Evolutionary conservation across 2,888 invertebrate genomes (phyloP).

Genomic region (Catocala nupta): DNA sequence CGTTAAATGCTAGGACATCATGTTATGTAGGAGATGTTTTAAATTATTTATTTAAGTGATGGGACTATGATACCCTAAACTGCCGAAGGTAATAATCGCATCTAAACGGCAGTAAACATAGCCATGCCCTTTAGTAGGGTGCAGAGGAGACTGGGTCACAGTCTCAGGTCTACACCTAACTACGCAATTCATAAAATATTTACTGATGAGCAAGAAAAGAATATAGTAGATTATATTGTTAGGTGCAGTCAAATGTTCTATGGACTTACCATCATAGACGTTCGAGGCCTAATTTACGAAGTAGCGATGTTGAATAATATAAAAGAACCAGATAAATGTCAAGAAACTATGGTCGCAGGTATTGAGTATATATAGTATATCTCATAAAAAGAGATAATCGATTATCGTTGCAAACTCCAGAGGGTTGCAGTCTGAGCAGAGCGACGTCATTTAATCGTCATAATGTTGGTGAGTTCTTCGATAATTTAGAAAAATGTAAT

Average conservation of each 20-base stretch:
- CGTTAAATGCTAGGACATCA: too few species aligned
- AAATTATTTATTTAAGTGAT: too few species aligned
- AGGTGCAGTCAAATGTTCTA: constrained; percentile 29
- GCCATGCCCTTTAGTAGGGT: too few species aligned
- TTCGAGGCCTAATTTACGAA: constrained; percentile 34
- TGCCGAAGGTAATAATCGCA: too few species aligned
- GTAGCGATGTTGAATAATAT: constrained; percentile 23
- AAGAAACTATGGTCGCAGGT: constrained; percentile 36
- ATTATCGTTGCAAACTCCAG: constrained; percentile 28
- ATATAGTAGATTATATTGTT: constrained; percentile 23
- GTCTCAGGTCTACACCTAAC: constrained; percentile 5
- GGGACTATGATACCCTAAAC: too few species aligned
- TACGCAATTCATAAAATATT: constrained; percentile 7
- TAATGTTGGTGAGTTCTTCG: constrained; percentile 25
- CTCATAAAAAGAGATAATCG: constrained; percentile 35
- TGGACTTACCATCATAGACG: constrained; percentile 18
- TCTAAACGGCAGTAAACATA: too few species aligned
- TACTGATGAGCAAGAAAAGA: constrained; percentile 9
- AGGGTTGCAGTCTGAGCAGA: constrained; percentile 39
- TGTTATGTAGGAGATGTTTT: too few species aligned
- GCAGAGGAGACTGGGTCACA: too few species aligned
- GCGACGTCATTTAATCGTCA: constrained; percentile 43
- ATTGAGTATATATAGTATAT: constrained; percentile 39
- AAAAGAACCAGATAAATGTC: constrained; percentile 39
- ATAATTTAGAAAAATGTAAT: constrained; percentile 9